Percentiles rank a stretch among this genome's conserved stretches.
These are phyloP conservation scores for Papilio machaon DNA, from an alignment of 1,140 invertebrate genomes.

Conservation along the genomic window DNA sequence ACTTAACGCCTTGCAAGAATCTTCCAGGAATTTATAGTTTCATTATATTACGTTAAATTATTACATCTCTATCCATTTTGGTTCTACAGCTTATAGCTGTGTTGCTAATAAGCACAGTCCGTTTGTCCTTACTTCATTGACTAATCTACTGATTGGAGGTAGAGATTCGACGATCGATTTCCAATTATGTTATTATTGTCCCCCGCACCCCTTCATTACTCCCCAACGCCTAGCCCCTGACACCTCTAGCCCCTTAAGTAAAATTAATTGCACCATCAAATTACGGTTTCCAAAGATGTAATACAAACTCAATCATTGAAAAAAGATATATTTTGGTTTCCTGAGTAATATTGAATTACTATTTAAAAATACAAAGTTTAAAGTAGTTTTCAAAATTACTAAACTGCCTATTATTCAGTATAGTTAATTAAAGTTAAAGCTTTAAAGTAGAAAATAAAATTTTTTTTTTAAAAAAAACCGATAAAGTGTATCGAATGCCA, in stretches of 20 bases:
- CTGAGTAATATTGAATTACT: too few species aligned
- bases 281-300: background rate
- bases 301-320: background rate
- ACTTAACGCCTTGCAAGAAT: background rate
- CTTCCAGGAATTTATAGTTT: background rate
- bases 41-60: background rate
- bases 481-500: background rate
- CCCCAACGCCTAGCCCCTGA: background rate
- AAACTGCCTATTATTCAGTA: too few species aligned
- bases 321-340: too few species aligned
- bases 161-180: conserved; percentile 4
- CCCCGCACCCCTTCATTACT: background rate
- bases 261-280: background rate
- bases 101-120: background rate
- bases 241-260: background rate
- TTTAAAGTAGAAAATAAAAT: background rate
- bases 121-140: background rate
- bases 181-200: background rate
- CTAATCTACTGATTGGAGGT: background rate
- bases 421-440: background rate
- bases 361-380: too few species aligned
- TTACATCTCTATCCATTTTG: too few species aligned
- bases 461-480: background rate
- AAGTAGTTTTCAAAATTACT: too few species aligned
- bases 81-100: background rate